Base-by-base conservation (phyloP, 23 tunicate species). In the Aplidium turbinatum region DNA sequence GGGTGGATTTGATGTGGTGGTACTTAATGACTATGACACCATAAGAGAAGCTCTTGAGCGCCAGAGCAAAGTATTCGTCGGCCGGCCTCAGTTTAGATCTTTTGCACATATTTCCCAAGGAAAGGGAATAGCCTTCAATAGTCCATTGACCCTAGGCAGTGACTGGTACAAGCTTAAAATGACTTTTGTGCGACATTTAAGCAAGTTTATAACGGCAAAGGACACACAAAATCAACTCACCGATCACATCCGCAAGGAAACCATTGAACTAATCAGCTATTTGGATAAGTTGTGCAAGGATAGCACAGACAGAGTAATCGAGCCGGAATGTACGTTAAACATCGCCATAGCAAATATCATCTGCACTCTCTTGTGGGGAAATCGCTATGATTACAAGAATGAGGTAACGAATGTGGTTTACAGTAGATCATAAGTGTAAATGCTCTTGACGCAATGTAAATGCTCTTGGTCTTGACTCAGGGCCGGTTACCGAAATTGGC, bases 111-210 rank as follows among this genome's bases (percentile, higher is more conserved):
- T 86, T 21, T 78, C 85, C 27, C 80, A 72, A 58, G 93, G 93
- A 21, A 62, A 70, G 38, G 93, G 93, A 48, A 64, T 86, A 31
- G 93, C 73, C 26, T 86, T 86, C 74, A 86, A 86, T 76, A 46
- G 71, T 50, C 51, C 79, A 39, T 4, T 3, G 47, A 79, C 75
- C 11, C 69, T 31, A 38, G 93, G 93, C 19, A 67, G 52, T 2
- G 54, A 72, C 0, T 86, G 93, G 93, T 35, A 22, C 23, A 52
- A 29, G 0, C 23, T 66, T 50, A 86, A 86, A 63, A 25, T 22
- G 27, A 18, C 47, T 19, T 38, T 72, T 22, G 38, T 86, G 27
- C 63, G 55, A 31, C 76, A 58, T 25, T 39, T 86, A 11, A 80
- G 79, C 52, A 40, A 46, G n/a, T 78, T 62, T 47, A 52, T 80